Conservation (phyloP, 2,797 vertebrate species). For the Notoglanidium macrostoma region DNA sequence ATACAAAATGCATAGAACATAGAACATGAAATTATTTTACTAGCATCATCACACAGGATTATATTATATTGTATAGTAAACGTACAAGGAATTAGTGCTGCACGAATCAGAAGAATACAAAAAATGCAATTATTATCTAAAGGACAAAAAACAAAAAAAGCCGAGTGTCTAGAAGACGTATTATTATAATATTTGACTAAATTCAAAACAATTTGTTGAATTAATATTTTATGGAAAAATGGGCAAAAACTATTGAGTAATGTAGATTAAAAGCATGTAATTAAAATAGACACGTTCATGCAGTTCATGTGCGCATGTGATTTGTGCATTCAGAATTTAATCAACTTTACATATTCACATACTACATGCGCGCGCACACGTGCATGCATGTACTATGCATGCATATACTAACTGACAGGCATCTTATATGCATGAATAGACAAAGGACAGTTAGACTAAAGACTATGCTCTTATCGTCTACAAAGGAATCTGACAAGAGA, state of each 20-base stretch:
- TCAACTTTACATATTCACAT: neutral
- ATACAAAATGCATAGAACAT: neutral
- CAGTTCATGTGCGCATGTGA: neutral
- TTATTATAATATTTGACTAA: too few relatives aligned
- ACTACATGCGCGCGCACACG: neutral
- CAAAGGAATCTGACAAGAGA: too few relatives aligned
- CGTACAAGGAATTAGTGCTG: neutral
- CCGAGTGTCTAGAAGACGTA: too few relatives aligned
- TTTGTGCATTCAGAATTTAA: neutral
- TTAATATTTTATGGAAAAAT: neutral
- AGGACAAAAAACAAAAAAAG: too few relatives aligned
- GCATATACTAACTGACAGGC: neutral
- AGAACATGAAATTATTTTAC: neutral
- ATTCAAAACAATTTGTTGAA: neutral
- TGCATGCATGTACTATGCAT: neutral
- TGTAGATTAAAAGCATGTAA: neutral
- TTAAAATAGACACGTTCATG: neutral
- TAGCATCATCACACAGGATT: neutral
- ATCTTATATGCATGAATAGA: neutral
- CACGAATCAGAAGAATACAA: neutral
- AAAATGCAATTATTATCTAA: neutral
- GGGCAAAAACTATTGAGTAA: neutral
- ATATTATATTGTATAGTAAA: neutral
- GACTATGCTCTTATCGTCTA: neutral
- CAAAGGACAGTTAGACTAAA: neutral